Conservation (phyloP, 2,113 vertebrate genomes). For the Pseudorectes ferrugineus region DNA sequence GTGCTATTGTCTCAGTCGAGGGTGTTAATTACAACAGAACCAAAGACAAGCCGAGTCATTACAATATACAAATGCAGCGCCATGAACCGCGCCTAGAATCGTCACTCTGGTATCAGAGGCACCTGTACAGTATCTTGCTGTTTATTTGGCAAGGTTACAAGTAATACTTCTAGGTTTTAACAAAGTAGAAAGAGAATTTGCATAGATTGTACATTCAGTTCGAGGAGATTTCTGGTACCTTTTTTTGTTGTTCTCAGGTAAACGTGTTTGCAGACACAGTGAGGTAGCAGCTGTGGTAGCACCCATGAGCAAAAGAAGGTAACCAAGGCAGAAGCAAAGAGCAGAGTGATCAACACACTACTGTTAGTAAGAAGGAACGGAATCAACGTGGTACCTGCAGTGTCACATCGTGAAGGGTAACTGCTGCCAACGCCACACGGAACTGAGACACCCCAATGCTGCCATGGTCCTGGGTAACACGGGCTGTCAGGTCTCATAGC, state of each 20-base stretch:
- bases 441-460: background rate
- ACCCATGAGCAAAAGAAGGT: slow-evolving; percentile 71
- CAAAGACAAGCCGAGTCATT: slow-evolving; percentile 54
- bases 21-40: slow-evolving; percentile 62
- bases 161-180: slow-evolving; percentile 62
- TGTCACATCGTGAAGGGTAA: background rate
- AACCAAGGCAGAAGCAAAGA: slow-evolving; percentile 64
- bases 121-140: slow-evolving; percentile 74
- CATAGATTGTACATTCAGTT: slow-evolving; percentile 83
- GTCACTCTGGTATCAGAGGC: slow-evolving; percentile 70
- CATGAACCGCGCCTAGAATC: slow-evolving; percentile 64
- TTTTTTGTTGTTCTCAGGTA: slow-evolving; percentile 54
- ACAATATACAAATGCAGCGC: slow-evolving; percentile 65
- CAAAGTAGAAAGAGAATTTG: slow-evolving; percentile 69
- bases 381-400: background rate
- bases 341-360: background rate
- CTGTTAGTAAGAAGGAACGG: background rate
- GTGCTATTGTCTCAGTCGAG: background rate
- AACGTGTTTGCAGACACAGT: slow-evolving; percentile 71
- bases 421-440: background rate
- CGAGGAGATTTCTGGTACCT: slow-evolving; percentile 60
- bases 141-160: slow-evolving; percentile 68
- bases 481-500: background rate
- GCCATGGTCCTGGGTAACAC: rapidly evolving
- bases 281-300: slow-evolving; percentile 81